These are phyloP conservation scores for Tetragonisca angustula DNA, from an alignment of 2,888 invertebrate genomes.

Conservation along the genomic window DNA sequence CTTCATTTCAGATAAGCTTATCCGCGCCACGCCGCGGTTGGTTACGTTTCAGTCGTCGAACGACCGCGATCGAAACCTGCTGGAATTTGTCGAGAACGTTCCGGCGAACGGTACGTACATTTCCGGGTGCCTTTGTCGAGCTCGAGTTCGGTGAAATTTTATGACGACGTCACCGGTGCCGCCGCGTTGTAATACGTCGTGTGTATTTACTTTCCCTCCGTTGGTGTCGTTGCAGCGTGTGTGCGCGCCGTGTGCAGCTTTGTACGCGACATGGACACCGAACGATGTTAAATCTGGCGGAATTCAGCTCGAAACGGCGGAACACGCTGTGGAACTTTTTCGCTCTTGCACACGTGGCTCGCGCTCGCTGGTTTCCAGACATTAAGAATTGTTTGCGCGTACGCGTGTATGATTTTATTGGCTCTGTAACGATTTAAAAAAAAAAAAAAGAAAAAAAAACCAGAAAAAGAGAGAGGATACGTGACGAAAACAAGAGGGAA, in stretches of 20 bases:
- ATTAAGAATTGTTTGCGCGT: background rate
- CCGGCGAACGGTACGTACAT: background rate
- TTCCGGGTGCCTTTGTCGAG: background rate
- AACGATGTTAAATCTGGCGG: too few species aligned
- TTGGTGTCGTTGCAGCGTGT: too few species aligned
- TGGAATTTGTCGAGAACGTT: background rate
- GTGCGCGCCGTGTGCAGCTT: background rate
- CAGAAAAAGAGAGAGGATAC: background rate
- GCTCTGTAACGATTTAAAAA: background rate
- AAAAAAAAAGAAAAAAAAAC: background rate
- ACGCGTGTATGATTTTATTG: background rate
- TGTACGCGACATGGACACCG: background rate
- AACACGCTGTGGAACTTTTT: background rate
- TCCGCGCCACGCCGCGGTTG: background rate
- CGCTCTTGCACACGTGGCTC: too few species aligned
- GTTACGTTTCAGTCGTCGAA: background rate
- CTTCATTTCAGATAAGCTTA: slow-evolving; percentile 12
- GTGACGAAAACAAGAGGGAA: background rate
- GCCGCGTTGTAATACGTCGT: background rate
- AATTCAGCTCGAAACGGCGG: background rate
- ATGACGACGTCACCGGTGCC: too few species aligned
- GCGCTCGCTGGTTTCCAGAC: background rate
- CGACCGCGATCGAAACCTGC: background rate
- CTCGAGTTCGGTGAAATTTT: background rate
- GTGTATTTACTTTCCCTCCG: background rate